Evolutionary conservation across 2,888 invertebrate genomes (phyloP).

Genomic region (Nymphalis c-album): DNA sequence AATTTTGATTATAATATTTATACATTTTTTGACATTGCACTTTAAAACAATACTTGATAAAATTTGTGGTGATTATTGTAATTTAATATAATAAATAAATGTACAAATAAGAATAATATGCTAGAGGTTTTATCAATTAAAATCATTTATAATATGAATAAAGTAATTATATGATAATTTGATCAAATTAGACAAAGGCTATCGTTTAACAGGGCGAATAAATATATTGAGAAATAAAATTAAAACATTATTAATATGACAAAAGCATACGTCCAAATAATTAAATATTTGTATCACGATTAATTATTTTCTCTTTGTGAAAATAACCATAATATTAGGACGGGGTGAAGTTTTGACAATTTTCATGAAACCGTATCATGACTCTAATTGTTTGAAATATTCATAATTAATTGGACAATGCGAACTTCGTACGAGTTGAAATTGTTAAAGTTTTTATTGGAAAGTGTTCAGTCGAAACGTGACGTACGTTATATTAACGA

Average conservation of each 20-base stretch:
- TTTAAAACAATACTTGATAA: too few relatives aligned
- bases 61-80: too few relatives aligned
- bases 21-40: too few relatives aligned
- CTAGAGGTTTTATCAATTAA: too few relatives aligned
- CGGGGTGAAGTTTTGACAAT: slow-evolving; percentile 28
- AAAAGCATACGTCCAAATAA: slow-evolving; percentile 14
- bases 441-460: slow-evolving; percentile 24
- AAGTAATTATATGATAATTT: background rate
- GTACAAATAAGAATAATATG: too few relatives aligned
- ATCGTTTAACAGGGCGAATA: background rate
- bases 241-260: slow-evolving; percentile 17
- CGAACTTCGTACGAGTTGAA: slow-evolving; percentile 21
- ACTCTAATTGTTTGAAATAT: slow-evolving; percentile 31
- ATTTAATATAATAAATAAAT: too few relatives aligned
- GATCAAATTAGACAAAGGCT: too few relatives aligned
- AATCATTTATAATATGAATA: too few relatives aligned
- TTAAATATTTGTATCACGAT: slow-evolving; percentile 30
- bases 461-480: background rate
- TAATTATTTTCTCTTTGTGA: slow-evolving; percentile 34
- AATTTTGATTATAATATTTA: too few relatives aligned
- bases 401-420: slow-evolving; percentile 30
- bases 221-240: background rate
- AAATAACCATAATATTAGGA: slow-evolving; percentile 24
- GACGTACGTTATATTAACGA: background rate
- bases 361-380: slow-evolving; percentile 30